Conservation (phyloP, 2,797 vertebrate genomes). For the Peromyscus nudipes region DNA sequence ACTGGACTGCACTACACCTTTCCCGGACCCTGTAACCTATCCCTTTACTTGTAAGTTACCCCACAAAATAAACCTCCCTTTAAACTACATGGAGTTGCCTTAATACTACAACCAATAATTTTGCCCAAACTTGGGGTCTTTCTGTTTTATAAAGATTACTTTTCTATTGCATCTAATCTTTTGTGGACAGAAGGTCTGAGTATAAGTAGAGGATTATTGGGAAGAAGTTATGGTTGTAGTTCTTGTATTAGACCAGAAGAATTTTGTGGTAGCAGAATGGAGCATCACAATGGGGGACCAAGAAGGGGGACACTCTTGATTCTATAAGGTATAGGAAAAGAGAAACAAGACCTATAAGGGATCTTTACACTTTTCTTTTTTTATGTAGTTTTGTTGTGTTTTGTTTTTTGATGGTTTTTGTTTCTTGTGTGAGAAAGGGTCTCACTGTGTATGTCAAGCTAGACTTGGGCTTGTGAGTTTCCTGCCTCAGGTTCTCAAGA, state of each 20-base stretch:
- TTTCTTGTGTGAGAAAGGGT: background rate
- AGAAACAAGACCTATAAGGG: background rate
- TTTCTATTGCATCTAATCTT: background rate
- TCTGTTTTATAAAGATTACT: background rate
- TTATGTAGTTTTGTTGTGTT: background rate
- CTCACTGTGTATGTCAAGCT: background rate
- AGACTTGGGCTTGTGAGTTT: background rate
- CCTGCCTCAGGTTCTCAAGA: background rate
- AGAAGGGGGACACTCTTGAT: background rate
- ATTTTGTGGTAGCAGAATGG: background rate
- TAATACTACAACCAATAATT: too few relatives aligned
- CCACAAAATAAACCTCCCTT: too few relatives aligned
- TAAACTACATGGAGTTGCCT: too few relatives aligned
- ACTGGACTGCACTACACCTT: too few relatives aligned
- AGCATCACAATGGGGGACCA: background rate
- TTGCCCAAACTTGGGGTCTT: background rate
- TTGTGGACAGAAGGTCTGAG: background rate
- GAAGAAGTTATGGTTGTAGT: background rate
- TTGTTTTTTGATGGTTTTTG: background rate
- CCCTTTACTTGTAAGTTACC: too few relatives aligned
- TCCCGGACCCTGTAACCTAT: too few relatives aligned
- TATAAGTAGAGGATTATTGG: too few relatives aligned
- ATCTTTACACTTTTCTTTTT: background rate
- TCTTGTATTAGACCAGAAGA: background rate
- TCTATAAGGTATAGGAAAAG: background rate